Base-by-base conservation (phyloP, 2,113 vertebrate genomes). In the Parus major region DNA sequence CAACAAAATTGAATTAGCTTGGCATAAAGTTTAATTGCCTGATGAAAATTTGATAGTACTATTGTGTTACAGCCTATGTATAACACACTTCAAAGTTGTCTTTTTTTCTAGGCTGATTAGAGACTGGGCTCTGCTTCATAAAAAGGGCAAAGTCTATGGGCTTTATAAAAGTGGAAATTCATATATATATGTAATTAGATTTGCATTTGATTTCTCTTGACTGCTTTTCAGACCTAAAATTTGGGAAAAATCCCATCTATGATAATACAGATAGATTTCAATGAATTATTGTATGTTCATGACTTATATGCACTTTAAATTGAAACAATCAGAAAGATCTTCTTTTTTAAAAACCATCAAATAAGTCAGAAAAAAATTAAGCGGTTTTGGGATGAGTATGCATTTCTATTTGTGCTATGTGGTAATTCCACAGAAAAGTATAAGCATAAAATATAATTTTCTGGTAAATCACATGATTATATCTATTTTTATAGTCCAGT, bases 11-110 rank as follows among this genome's bases (percentile, higher is more conserved):
- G 90, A 98, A 98, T 98, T 98, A 97, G 47, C 55, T 90, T 96
- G 92, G 88, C 92, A 97, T 96, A 93, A 97, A 96, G 91, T 98
- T 98, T 98, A 98, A 98, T 97, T 98, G 93, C 85, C 89, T 98
- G 97, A 97, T 82, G 91, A 97, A 97, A 96, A 96, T 66, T 91
- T 96, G 95, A 96, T 96, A 93, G 53, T 88, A 36, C 28, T 95
- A 59, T 96, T 96, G 66, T 94, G 77, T 96, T 97, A 88, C 82
- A 96, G 70, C 96, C 96, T 97, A 91, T 94, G 76, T 92, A 90
- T 52, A 94, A 70, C 49, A 89, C 94, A 85, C 75, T 92, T 96
- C 82, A 94, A 53, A 94, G 49, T 88, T 94, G 46, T 65, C 68
- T 46, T 46, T 84, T 56, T 56, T 66, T 42, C 77, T 44, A 50